These are phyloP conservation scores for Macrosiphum euphorbiae DNA, from an alignment of 2,888 invertebrate species.

Conservation along the genomic window DNA sequence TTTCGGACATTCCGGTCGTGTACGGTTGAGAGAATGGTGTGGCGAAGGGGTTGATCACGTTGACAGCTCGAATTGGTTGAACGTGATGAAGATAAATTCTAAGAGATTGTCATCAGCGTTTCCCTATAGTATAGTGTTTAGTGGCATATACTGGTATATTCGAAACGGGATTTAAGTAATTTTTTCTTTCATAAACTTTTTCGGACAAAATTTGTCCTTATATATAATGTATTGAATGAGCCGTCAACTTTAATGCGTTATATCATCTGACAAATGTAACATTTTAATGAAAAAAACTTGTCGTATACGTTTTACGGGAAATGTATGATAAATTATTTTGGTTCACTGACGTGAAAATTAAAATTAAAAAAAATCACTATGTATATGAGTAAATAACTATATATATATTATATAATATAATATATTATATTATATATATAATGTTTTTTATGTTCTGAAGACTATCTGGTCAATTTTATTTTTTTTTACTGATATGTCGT, in stretches of 20 bases:
- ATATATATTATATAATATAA: no score
- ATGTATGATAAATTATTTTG: background rate
- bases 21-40: background rate
- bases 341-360: background rate
- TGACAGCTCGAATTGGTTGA: slow-evolving; percentile 50
- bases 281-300: slow-evolving; percentile 13
- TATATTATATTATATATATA: no score
- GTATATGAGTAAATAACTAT: background rate
- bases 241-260: background rate
- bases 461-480: background rate
- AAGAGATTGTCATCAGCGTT: slow-evolving; percentile 43
- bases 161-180: slow-evolving; percentile 24
- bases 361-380: background rate
- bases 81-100: slow-evolving; percentile 60
- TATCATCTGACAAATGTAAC: background rate
- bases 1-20: slow-evolving; percentile 41
- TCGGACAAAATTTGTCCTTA: background rate
- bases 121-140: background rate
- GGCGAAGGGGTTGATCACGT: slow-evolving; percentile 6
- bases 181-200: slow-evolving; percentile 34
- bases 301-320: background rate
- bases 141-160: background rate
- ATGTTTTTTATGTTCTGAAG: background rate
- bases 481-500: background rate
- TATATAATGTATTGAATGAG: background rate